phyloP scores from a whole-genome alignment of 1,140 invertebrate species.

The Zaprionus inermis region DNA sequence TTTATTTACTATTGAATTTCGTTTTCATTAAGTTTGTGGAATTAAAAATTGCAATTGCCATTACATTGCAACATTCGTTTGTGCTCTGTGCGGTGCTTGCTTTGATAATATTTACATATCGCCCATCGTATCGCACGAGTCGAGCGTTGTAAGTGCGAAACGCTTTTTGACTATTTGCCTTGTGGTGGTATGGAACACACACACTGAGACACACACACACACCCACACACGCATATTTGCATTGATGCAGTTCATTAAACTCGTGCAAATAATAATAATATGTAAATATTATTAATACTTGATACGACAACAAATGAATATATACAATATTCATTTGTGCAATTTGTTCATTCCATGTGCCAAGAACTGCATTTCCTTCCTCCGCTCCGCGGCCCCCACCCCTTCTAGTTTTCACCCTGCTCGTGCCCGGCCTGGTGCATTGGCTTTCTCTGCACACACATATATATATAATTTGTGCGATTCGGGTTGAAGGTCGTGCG shows the following conservation, averaged over 20 bases:
- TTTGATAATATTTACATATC: constrained; percentile 48
- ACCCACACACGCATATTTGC: constrained; percentile 32
- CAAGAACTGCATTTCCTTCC: constrained; percentile 52
- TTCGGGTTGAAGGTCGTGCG: constrained; percentile 63
- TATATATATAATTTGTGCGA: constrained; percentile 15
- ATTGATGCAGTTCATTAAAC: constrained; percentile 74
- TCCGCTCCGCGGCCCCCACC: no score
- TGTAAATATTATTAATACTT: constrained; percentile 58
- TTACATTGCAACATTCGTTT: constrained; percentile 45
- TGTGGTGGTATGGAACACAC: neutral
- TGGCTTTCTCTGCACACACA: constrained; percentile 53
- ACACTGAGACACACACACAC: neutral
- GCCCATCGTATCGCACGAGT: constrained; percentile 4
- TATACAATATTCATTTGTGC: constrained; percentile 10
- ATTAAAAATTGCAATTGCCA: constrained; percentile 16
- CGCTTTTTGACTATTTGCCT: constrained; percentile 57
- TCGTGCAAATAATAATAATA: constrained; percentile 67
- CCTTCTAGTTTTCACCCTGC: neutral
- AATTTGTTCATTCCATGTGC: constrained; percentile 46
- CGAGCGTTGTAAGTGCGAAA: constrained; percentile 18
- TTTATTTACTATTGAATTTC: constrained; percentile 64
- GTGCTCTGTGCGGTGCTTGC: constrained; percentile 13
- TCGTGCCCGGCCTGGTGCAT: constrained; percentile 62
- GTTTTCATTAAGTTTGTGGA: constrained; percentile 46
- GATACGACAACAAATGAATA: constrained; percentile 47